Base-by-base conservation (phyloP, 2,888 invertebrate species). In the Melanchra persicariae region DNA sequence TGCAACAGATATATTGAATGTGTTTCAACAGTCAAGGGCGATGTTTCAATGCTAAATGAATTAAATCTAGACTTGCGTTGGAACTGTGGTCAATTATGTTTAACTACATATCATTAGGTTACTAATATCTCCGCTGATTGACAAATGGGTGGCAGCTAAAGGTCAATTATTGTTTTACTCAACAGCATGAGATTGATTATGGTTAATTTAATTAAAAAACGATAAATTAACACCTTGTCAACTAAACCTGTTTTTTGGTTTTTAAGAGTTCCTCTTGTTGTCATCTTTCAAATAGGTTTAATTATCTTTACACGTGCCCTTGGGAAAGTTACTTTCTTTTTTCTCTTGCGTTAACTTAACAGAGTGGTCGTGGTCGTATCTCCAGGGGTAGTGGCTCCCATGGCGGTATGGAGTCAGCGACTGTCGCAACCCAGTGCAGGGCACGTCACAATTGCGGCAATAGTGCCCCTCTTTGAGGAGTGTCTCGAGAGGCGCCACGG, bases 11-110 rank as follows among this genome's bases (percentile, higher is more conserved):
- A n/a, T n/a, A n/a, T n/a, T n/a, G n/a, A n/a, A n/a, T n/a, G 82
- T 84, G 82, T 78, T 73, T 65, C 3, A 58, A 55, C 10, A 52
- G 51, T 58, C 71, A 68, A 77, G 66, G 17, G 40, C 24, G 30
- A 54, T 55, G 26, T 8, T 57, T 72, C 64, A 81, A 65, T 68
- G 64, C 45, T 59, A 24, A 52, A 81, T 47, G 8, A 71, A 81
- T 79, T 66, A 69, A 61, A 65, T 58, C 77, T 59, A 55, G 54
- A 40, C 34, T 34, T 30, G 7, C 49, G 8, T 70, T 70, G n/a
- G 55, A 52, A 54, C 8, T 55, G 19, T 6, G 62, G 26, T 37
- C 12, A 43, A 60, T 51, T 19, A 45, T 45, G 2, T 49, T n/a
- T 59, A 34, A 45, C n/a, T n/a, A 55, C 5, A 0, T 62, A 65